These are phyloP conservation scores for Crotalus adamanteus DNA, from an alignment of 2,797 vertebrate genomes.

Conservation along the genomic window DNA sequence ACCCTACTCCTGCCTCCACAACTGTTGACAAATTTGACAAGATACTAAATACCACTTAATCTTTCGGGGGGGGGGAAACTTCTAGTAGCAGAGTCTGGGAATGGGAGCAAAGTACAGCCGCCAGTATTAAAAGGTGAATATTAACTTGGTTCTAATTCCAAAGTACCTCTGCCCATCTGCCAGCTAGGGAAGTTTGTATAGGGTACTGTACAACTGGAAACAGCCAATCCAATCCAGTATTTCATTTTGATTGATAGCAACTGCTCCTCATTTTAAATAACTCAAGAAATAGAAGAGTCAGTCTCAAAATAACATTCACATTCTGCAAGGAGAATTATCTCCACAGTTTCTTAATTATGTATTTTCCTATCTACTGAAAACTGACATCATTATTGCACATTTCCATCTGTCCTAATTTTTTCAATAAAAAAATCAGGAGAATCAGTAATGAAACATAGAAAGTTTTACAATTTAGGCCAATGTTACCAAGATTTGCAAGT, in stretches of 20 bases:
- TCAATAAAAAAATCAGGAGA: not conserved
- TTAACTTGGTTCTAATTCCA: not conserved
- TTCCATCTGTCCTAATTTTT: not conserved
- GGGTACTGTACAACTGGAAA: not conserved
- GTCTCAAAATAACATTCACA: not conserved
- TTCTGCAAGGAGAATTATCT: not conserved
- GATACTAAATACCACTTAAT: not conserved
- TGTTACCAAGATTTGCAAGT: no score
- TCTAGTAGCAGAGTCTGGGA: not conserved
- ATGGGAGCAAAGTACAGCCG: not conserved
- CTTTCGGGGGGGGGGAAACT: not conserved
- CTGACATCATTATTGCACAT: not conserved
- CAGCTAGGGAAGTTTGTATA: not conserved
- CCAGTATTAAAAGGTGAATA: not conserved
- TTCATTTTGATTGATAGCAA: not conserved
- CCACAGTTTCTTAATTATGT: not conserved
- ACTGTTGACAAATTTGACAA: not conserved
- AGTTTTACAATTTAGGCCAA: not conserved
- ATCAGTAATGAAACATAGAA: not conserved
- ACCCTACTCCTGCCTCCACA: not conserved
- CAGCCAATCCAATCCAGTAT: not conserved
- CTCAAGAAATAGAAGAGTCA: not conserved
- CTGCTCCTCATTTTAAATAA: not conserved
- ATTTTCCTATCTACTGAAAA: not conserved
- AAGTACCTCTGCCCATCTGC: not conserved